A percentile compares a stretch with the other conserved stretches of the same genome.
Conservation (phyloP, 2,113 vertebrate species). For the Crotalus helleri region DNA sequence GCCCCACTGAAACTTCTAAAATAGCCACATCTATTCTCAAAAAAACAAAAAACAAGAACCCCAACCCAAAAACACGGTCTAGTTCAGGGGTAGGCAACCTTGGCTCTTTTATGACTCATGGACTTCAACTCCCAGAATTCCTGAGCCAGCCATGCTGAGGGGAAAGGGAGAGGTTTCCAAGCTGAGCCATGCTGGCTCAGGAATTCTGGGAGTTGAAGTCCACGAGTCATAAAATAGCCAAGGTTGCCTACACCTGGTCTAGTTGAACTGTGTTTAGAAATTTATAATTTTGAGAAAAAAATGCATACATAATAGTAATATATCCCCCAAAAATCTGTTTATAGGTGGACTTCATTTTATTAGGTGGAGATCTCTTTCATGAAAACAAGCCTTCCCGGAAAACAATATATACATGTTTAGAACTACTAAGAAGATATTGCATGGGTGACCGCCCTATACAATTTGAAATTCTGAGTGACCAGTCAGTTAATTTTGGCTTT, state of each 20-base stretch:
- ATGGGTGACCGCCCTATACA: conserved; percentile 93
- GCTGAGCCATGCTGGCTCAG: no score
- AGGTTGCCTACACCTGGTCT: no score
- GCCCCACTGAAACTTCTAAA: background rate
- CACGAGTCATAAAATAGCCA: no score
- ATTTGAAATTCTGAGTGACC: conserved; percentile 94
- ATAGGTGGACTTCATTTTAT: conserved; percentile 93
- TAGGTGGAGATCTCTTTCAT: conserved; percentile 97
- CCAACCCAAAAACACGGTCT: background rate
- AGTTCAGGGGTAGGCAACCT: no score
- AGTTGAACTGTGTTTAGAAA: background rate
- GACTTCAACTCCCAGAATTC: no score
- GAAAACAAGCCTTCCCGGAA: conserved; percentile 95
- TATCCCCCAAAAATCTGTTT: conserved; percentile 50
- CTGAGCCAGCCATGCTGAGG: no score
- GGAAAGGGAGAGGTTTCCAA: no score
- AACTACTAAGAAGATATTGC: conserved; percentile 85
- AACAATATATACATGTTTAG: conserved; percentile 84
- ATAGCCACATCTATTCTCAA: background rate
- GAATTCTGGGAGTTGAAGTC: no score
- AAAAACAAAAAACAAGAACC: no score
- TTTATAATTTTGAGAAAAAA: background rate
- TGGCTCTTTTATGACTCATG: no score
- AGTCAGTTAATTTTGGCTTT: conserved; percentile 90
- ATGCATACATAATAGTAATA: no score